These are phyloP conservation scores for Labia minor DNA, from an alignment of 2,888 invertebrate species.

Conservation along the genomic window DNA sequence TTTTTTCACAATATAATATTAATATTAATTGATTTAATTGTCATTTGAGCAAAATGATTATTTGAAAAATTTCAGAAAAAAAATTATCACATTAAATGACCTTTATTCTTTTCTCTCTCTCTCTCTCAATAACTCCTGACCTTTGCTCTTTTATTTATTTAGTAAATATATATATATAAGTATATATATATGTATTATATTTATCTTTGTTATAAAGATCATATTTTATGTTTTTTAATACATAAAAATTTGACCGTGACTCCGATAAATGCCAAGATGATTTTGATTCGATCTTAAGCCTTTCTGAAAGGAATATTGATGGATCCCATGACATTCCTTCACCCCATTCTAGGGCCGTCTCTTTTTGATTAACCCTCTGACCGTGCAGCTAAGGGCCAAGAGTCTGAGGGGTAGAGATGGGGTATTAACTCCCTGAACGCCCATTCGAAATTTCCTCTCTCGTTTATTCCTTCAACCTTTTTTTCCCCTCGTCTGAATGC, in stretches of 20 bases:
- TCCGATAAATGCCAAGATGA: constrained; percentile 2
- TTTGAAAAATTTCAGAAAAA: too few relatives aligned
- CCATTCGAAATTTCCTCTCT: too few relatives aligned
- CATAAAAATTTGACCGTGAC: background rate
- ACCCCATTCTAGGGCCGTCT: background rate
- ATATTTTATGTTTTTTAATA: background rate
- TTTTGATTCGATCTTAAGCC: background rate
- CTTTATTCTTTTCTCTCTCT: too few relatives aligned
- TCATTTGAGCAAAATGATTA: too few relatives aligned
- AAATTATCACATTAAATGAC: too few relatives aligned
- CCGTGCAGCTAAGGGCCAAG: background rate
- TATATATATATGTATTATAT: too few relatives aligned
- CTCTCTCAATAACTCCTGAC: too few relatives aligned
- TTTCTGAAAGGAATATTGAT: background rate
- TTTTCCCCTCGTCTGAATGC: background rate
- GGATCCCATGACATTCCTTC: constrained; percentile 4
- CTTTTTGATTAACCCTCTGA: constrained; percentile 8
- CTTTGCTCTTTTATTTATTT: too few relatives aligned
- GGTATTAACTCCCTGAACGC: too few relatives aligned
- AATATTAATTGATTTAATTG: too few relatives aligned
- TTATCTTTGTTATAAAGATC: background rate
- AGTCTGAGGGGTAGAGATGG: background rate
- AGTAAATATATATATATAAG: too few relatives aligned
- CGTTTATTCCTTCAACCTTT: background rate
- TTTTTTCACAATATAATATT: too few relatives aligned